These are phyloP conservation scores for Acanthosoma haemorrhoidale DNA, from an alignment of 2,888 invertebrate genomes.

Conservation along the genomic window DNA sequence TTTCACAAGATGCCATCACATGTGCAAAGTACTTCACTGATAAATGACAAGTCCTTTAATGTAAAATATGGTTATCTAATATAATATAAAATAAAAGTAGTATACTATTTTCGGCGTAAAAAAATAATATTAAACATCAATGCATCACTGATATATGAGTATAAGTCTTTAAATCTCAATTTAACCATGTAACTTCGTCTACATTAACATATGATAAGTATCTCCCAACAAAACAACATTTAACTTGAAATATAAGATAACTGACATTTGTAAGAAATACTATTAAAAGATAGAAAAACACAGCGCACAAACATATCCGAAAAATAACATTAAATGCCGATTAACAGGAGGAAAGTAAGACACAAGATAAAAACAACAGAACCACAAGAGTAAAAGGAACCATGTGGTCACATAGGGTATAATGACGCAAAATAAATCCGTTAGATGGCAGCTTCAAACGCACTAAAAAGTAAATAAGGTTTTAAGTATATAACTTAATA, in stretches of 20 bases:
- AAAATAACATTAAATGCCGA: neutral
- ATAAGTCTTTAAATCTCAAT: no score
- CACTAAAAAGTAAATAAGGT: neutral
- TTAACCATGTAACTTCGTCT: neutral
- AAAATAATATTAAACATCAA: no score
- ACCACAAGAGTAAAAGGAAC: constrained; percentile 14
- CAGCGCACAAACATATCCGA: neutral
- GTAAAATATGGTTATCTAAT: neutral
- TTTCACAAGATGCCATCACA: constrained; percentile 24
- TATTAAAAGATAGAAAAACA: neutral
- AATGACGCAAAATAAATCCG: neutral
- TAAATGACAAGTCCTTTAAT: neutral
- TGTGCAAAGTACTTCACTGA: neutral
- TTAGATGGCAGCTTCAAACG: constrained; percentile 10
- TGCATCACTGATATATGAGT: no score
- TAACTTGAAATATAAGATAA: neutral
- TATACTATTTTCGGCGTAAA: no score
- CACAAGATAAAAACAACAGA: neutral
- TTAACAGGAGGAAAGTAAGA: neutral
- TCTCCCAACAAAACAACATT: neutral
- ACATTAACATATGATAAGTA: neutral
- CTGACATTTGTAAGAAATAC: neutral
- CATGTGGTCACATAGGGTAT: constrained; percentile 14
- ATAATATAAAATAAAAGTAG: no score
- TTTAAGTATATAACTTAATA: neutral